Percentiles rank a stretch among this genome's conserved stretches.
Evolutionary conservation across 2,888 invertebrate species (phyloP).

Genomic region (Tenthredo amoena): DNA sequence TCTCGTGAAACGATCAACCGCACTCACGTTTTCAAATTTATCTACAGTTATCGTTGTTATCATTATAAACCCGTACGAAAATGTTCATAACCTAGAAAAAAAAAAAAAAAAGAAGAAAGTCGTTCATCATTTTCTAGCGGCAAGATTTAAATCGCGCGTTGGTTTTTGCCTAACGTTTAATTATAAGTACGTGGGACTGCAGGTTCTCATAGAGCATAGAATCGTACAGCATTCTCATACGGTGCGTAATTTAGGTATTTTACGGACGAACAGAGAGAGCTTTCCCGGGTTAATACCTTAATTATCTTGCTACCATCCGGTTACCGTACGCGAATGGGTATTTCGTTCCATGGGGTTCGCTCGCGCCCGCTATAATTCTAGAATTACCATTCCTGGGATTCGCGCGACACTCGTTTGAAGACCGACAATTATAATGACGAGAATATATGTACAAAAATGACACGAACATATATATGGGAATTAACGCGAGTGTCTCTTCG

Average conservation of each 20-base stretch:
- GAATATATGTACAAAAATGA: not conserved
- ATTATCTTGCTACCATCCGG: conserved; percentile 52
- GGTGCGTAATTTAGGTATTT: conserved; percentile 36
- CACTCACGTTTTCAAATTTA: conserved; percentile 10
- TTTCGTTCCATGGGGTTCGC: not conserved
- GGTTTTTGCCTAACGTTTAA: not conserved
- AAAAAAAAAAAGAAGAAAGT: not conserved
- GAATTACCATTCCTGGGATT: not conserved
- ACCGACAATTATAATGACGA: not conserved
- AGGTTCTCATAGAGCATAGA: not conserved
- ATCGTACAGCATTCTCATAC: not conserved
- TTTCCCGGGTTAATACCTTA: conserved; percentile 54
- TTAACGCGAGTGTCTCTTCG: not conserved
- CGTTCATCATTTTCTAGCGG: not conserved
- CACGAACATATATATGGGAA: not conserved
- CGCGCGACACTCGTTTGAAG: not conserved
- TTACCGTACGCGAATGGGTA: not conserved
- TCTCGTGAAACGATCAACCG: not conserved
- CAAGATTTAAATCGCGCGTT: not conserved
- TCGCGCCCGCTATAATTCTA: too few species aligned
- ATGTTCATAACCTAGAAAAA: not conserved
- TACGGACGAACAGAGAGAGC: conserved; percentile 37
- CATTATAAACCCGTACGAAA: not conserved
- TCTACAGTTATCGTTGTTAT: not conserved
- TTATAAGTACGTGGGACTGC: not conserved